Evolutionary conservation across 2,797 vertebrate genomes (phyloP), one percentile per base, ranked within the genome.

Genomic region (Mionectes olivaceus): DNA sequence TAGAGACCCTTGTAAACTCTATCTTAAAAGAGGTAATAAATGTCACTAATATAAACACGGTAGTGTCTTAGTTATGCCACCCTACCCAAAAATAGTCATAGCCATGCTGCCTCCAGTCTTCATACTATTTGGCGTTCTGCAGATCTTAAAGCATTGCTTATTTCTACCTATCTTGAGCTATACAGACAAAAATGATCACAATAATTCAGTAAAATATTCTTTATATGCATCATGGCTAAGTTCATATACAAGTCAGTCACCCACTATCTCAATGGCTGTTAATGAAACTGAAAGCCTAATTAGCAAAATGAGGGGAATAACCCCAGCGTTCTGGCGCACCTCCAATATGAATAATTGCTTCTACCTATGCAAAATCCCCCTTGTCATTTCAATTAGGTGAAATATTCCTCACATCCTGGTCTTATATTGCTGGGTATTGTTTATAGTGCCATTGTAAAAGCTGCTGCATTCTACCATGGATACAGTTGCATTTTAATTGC

Each of bases 251-350:
- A 90, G 68, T 89, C 73, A 93, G 80, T 68, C 75, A 89, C 63
- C 14, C 81, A 93, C 3, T 93, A 86, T 79, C 92, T 94, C 90
- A 84, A 64, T 88, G 93, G 88, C 80, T 60, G 67, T 59, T 97
- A 96, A 95, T 95, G 90, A 96, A 96, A 95, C 77, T 90, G 91
- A 94, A 97, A 95, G 86, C 73, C 91, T 96, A 92, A 97, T 97
- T 96, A 96, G 88, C 77, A 96, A 97, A 80, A 96, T 94, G 87
- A 86, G 92, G 80, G 83, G 79, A 96, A 88, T 81, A 97, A 96
- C 68, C 70, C 84, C 79, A 92, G 90, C 37, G 0, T 95, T 81
- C 88, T 97, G 89, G 94, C 90, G 61, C 52, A 90, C 59, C 90
- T 95, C 90, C 96, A 97, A 79, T 70, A 89, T 76, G 91, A 94